Base-by-base conservation (phyloP, 1,140 invertebrate species). In the Dinoponera quadriceps region DNA sequence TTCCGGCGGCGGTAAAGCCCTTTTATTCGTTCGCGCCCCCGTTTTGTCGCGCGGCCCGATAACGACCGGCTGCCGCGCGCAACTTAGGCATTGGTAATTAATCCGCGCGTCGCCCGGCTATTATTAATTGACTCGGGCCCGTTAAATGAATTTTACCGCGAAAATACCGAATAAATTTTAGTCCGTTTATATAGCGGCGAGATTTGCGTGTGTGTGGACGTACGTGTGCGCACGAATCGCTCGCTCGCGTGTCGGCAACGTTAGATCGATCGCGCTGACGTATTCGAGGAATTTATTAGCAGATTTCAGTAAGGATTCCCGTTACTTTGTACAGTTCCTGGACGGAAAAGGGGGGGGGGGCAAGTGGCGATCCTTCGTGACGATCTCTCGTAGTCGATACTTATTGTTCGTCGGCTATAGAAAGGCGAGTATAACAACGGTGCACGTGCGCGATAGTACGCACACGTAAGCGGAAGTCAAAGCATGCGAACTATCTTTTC, bases 401-500 rank as follows among this genome's bases (percentile, higher is more conserved):
- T 75, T 80, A 69, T 78, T 78, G 65, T 71, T 57, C 18, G 51
- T n/a, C 22, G 33, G 20, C 65, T 57, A 48, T 57, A 20, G 22
- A 71, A 33, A 80, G 20, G 48, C 33, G 29, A 83, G 54, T 57
- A 49, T 57, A 60, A 87, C 86, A 84, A 84, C 74, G 48, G 44
- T 63, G 54, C 20, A 83, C 75, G 38, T 48, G 80, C 20, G 72
- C 55, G 62, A 82, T 59, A 82, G 48, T 84, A 84, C 51, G 63
- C 75, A 59, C 49, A 66, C 54, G 54, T 77, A 83, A 74, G 13
- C 55, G 89, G 85, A 77, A 90, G 88, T 91, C 88, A 90, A 94
- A 92, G 91, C 91, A 94, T 92, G 87, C 92, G 83, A 93, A 90
- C 90, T 90, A 94, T 93, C 93, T 94, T 94, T 93, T 94, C 93